These are phyloP conservation scores for Eupithecia centaureata DNA, from an alignment of 2,888 invertebrate species.

Conservation along the genomic window DNA sequence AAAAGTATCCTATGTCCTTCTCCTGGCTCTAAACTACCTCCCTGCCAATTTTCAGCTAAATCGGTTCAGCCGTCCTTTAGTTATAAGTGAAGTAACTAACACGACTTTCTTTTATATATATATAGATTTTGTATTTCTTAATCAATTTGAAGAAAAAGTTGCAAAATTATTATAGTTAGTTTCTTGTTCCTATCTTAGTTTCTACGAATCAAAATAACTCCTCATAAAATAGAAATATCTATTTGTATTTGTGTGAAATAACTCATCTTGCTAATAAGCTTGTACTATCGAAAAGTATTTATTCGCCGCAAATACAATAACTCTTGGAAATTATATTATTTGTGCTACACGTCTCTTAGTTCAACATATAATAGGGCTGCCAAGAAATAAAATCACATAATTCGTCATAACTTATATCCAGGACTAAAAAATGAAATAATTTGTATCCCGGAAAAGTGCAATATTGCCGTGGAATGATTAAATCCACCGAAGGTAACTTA, in stretches of 20 bases:
- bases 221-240: slow-evolving; percentile 26
- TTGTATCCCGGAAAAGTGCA: too few relatives aligned
- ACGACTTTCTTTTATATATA: too few relatives aligned
- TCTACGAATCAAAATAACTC: neutral
- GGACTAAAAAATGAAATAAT: too few relatives aligned
- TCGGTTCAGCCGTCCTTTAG: too few relatives aligned
- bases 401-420: too few relatives aligned
- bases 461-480: too few relatives aligned
- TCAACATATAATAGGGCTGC: slow-evolving; percentile 34
- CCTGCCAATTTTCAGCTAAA: too few relatives aligned
- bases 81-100: too few relatives aligned
- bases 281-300: slow-evolving; percentile 57
- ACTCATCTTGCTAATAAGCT: slow-evolving; percentile 46
- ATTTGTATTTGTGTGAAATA: slow-evolving; percentile 40
- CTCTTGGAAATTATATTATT: slow-evolving; percentile 57
- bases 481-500: too few relatives aligned
- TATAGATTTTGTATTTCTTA: too few relatives aligned
- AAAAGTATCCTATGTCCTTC: too few relatives aligned
- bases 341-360: slow-evolving; percentile 54
- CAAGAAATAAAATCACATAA: neutral
- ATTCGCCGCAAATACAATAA: slow-evolving; percentile 57
- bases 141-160: neutral
- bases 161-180: neutral
- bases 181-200: neutral
- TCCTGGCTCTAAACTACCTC: too few relatives aligned